Percentiles rank a stretch among this genome's conserved stretches.
These are phyloP conservation scores for Cheumatopsyche charites DNA, from an alignment of 1,140 invertebrate species.

Conservation along the genomic window DNA sequence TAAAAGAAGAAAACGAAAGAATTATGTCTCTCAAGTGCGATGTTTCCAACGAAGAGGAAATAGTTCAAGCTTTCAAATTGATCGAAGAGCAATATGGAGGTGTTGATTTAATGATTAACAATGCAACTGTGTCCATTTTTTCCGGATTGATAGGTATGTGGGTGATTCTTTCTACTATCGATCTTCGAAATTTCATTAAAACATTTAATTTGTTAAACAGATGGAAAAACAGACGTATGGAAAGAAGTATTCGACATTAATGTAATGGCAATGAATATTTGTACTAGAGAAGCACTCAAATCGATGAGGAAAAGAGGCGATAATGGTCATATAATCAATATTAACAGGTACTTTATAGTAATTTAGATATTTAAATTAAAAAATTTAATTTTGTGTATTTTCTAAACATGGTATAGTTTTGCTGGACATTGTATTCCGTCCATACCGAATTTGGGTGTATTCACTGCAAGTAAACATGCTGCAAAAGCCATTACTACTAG, in stretches of 20 bases:
- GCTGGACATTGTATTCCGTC: constrained; percentile 54
- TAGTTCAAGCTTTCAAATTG: constrained; percentile 66
- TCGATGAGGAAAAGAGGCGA: constrained; percentile 69
- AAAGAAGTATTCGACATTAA: constrained; percentile 68
- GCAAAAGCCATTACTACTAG: constrained; percentile 66
- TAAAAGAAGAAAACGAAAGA: constrained; percentile 45
- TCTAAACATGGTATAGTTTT: constrained; percentile 50
- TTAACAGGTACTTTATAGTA: constrained; percentile 71
- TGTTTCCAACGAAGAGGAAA: constrained; percentile 66
- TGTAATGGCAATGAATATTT: constrained; percentile 69
- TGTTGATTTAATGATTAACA: constrained; percentile 72
- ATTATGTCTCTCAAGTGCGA: constrained; percentile 62
- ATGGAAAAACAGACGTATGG: constrained; percentile 40
- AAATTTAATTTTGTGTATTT: not conserved
- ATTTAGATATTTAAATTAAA: not conserved
- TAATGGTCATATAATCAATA: constrained; percentile 73
- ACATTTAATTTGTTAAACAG: constrained; percentile 19
- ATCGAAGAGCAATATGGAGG: constrained; percentile 64
- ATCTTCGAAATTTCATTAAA: not conserved
- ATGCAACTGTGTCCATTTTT: constrained; percentile 61
- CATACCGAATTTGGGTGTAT: constrained; percentile 59
- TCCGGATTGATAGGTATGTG: constrained; percentile 34
- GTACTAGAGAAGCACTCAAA: constrained; percentile 68
- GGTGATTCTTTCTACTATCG: not conserved
- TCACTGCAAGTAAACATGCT: constrained; percentile 67